phyloP scores from a whole-genome alignment of 1,140 invertebrate species.

The silkworm (Bombyx mori) region ASM3026992v2 NC_085107.1:12120001-12120500 shows the following conservation, averaged over 20 bases:
- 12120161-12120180: conserved; percentile 76
- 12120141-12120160: conserved; percentile 89
- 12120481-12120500: no score
- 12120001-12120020: conserved; percentile 90
- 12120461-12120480: no score
- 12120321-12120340: no score
- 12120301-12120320: no score
- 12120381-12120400: conserved; percentile 34
- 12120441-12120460: no score
- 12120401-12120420: neutral
- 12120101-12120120: conserved; percentile 83
- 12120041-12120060: conserved; percentile 92
- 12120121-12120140: conserved; percentile 92
- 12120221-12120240: neutral
- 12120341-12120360: no score
- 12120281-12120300: no score
- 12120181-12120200: neutral
- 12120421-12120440: no score
- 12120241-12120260: no score
- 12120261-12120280: no score
- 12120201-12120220: neutral
- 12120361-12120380: no score
- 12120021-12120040: conserved; percentile 94
- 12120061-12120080: conserved; percentile 83
- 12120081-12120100: conserved; percentile 89